Evolutionary conservation across 2,113 vertebrate genomes (phyloP).

Genomic region (Arothron firmamentum): DNA sequence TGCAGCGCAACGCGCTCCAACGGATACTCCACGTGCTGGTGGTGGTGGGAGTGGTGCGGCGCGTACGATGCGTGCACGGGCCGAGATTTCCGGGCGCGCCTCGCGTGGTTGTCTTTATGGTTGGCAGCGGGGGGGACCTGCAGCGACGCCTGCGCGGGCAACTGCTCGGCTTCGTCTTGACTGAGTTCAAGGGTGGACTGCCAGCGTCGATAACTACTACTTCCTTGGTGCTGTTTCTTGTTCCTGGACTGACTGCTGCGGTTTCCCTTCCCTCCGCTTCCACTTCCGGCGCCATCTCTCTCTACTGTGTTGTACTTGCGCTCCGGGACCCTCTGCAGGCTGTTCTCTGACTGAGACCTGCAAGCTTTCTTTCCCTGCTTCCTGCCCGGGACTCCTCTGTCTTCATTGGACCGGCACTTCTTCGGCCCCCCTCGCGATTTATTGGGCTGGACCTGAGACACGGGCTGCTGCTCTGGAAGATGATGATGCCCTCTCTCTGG

Average conservation of each 20-base stretch:
- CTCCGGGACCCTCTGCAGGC: constrained; percentile 72
- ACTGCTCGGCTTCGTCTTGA: constrained; percentile 69
- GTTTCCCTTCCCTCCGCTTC: constrained; percentile 42
- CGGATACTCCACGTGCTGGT: constrained; percentile 50
- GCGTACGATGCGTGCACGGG: constrained; percentile 45
- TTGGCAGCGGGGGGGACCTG: constrained; percentile 44
- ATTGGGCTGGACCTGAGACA: constrained; percentile 51
- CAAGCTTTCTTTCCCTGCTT: constrained; percentile 76
- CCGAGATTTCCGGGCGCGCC: constrained; percentile 55
- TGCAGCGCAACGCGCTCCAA: constrained; percentile 61
- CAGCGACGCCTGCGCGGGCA: constrained; percentile 37
- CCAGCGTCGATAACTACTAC: constrained; percentile 74
- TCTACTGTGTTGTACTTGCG: constrained; percentile 79
- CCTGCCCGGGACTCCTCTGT: constrained; percentile 34
- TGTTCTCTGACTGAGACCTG: constrained; percentile 84
- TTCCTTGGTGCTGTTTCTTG: constrained; percentile 51
- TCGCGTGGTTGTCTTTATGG: constrained; percentile 60
- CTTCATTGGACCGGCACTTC: constrained; percentile 74
- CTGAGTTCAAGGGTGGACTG: constrained; percentile 85
- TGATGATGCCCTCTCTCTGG: constrained; percentile 49
- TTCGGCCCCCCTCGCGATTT: constrained; percentile 56
- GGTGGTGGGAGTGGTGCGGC: constrained; percentile 41
- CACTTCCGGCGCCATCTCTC: constrained; percentile 58
- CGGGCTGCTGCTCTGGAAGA: constrained; percentile 40
- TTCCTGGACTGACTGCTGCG: constrained; percentile 50